phyloP scores from a whole-genome alignment of 1,140 invertebrate species.

The Drosophila simulans region DNA sequence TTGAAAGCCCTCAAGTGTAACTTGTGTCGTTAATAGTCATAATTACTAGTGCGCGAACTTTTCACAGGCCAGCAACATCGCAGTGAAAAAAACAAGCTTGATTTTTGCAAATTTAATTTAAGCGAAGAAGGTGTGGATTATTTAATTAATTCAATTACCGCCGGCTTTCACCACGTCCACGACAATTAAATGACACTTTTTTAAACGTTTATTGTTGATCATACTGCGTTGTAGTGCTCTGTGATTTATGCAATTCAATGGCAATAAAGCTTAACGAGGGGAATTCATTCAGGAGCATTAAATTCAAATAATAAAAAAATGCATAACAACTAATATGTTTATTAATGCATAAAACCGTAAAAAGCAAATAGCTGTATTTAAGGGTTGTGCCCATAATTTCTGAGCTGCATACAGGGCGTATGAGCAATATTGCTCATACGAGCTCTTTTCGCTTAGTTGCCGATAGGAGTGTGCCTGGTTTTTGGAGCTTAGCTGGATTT shows the following conservation, averaged over 20 bases:
- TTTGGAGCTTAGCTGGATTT: background rate
- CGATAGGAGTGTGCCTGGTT: background rate
- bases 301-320: background rate
- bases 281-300: background rate
- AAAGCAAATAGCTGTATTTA: too few relatives aligned
- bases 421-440: background rate
- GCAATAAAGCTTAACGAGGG: background rate
- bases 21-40: slow-evolving; percentile 4
- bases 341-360: too few relatives aligned
- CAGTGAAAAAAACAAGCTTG: background rate
- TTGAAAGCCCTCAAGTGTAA: background rate
- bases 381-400: background rate
- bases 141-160: slow-evolving; percentile 30
- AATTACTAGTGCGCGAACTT: slow-evolving; percentile 10
- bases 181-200: slow-evolving; percentile 6
- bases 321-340: background rate
- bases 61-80: background rate
- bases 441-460: background rate
- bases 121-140: slow-evolving; percentile 18
- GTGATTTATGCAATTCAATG: slow-evolving; percentile 22
- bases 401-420: background rate
- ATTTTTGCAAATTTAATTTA: slow-evolving; percentile 16
- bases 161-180: slow-evolving; percentile 9
- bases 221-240: background rate
- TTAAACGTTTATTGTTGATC: slow-evolving; percentile 1